Evolutionary conservation across 2,797 vertebrate species (phyloP).

Genomic region (Acipenser transmontanus): DNA sequence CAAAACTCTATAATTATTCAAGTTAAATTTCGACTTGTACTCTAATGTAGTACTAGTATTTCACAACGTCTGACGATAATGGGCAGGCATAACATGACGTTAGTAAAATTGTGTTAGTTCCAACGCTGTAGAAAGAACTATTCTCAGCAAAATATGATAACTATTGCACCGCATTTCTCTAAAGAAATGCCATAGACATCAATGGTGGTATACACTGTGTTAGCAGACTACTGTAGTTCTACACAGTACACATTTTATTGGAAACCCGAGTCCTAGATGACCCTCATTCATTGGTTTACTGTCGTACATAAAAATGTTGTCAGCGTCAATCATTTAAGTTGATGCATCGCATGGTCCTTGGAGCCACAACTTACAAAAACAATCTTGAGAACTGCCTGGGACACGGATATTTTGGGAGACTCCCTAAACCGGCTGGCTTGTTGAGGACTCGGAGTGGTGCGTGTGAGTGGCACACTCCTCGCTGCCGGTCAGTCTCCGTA

Average conservation of each 20-base stretch:
- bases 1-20: no score
- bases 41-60: no score
- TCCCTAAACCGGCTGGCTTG: conserved; percentile 10
- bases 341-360: neutral
- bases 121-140: no score
- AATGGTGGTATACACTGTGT: neutral
- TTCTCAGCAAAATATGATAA: no score
- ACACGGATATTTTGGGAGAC: conserved; percentile 30
- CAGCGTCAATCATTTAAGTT: neutral
- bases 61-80: no score
- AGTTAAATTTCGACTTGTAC: no score
- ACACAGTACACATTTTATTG: neutral
- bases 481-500: neutral
- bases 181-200: no score
- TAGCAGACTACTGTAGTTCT: neutral
- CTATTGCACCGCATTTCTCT: no score
- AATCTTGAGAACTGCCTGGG: conserved; percentile 27
- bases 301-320: conserved; percentile 25
- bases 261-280: neutral
- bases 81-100: no score
- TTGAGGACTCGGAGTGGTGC: conserved; percentile 4
- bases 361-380: conserved; percentile 30
- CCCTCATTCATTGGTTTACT: conserved; percentile 34
- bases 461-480: neutral
- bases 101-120: no score